A percentile compares a stretch with the other conserved stretches of the same genome.
Evolutionary conservation across 2,797 vertebrate species (phyloP).

Genomic region (Phaenicophaeus curvirostris): DNA sequence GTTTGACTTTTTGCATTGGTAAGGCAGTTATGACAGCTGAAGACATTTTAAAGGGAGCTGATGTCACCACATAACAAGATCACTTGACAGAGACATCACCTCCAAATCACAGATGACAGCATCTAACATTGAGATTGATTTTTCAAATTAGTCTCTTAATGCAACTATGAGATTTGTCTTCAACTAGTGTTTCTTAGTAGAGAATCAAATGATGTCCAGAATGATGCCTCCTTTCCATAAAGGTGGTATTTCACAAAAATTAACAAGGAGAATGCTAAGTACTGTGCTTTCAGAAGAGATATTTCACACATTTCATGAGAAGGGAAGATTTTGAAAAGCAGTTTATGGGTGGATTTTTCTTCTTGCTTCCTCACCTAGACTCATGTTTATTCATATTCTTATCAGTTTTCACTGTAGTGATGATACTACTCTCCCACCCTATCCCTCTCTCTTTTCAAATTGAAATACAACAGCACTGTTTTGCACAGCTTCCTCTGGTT

Average conservation of each 20-base stretch:
- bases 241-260: not conserved
- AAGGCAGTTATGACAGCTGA: not conserved
- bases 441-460: not conserved
- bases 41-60: not conserved
- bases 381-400: not conserved
- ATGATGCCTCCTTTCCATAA: not conserved
- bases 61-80: not conserved
- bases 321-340: not conserved
- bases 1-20: not conserved
- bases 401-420: not conserved
- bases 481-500: not conserved
- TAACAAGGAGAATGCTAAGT: rapidly evolving
- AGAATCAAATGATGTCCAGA: not conserved
- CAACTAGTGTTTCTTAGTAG: not conserved
- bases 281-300: not conserved
- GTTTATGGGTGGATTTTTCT: not conserved
- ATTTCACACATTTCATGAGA: not conserved
- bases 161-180: not conserved
- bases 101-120: not conserved
- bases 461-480: not conserved
- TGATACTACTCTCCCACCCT: not conserved
- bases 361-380: not conserved
- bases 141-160: not conserved
- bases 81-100: not conserved
- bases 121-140: not conserved